phyloP scores from a whole-genome alignment of 2,797 vertebrate genomes.

The Gallinago stenura region DNA sequence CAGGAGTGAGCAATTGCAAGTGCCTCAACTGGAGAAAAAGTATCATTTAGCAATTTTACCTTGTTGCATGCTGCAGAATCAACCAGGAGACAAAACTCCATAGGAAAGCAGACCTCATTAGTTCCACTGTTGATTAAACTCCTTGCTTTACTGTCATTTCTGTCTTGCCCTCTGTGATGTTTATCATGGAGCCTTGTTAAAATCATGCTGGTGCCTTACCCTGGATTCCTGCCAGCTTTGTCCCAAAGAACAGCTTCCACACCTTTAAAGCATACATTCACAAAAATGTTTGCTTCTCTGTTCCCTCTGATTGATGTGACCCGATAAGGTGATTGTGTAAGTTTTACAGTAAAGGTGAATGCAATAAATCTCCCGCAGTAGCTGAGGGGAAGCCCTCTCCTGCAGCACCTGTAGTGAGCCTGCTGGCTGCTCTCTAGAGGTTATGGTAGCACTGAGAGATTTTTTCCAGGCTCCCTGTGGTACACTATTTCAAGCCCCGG shows the following conservation, averaged over 20 bases:
- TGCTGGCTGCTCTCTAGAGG: not conserved
- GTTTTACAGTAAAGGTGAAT: not conserved
- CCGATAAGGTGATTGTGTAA: not conserved
- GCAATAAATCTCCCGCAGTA: not conserved
- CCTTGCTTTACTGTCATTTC: not conserved
- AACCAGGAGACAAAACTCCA: not conserved
- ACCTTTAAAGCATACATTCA: not conserved
- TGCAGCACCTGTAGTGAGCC: not conserved
- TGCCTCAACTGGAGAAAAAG: not conserved
- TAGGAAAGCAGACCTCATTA: not conserved
- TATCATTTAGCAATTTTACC: not conserved
- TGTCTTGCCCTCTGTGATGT: not conserved
- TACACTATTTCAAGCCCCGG: not conserved
- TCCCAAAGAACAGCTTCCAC: not conserved
- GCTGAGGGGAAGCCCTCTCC: not conserved
- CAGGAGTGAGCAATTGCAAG: not conserved
- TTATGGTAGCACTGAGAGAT: not conserved
- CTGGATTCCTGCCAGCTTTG: not conserved
- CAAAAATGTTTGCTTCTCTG: not conserved
- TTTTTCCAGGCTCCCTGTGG: not conserved
- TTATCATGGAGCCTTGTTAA: not conserved
- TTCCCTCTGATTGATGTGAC: not conserved
- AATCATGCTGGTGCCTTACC: not conserved
- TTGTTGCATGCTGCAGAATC: not conserved
- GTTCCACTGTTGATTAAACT: not conserved